phyloP scores from a whole-genome alignment of 2,888 invertebrate genomes.

The Trachelus stipa region DNA sequence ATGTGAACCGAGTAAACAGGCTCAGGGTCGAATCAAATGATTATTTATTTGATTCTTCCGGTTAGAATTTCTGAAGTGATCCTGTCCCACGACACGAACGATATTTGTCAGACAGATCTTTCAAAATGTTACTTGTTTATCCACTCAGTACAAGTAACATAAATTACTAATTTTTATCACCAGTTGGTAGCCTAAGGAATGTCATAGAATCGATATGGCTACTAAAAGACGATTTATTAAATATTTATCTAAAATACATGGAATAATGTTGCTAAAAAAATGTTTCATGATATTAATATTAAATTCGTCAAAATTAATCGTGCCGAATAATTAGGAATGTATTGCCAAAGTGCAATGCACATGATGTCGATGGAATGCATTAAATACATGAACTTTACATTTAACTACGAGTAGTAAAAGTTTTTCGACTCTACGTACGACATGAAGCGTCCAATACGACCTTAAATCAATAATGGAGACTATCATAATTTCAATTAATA shows the following conservation, averaged over 20 bases:
- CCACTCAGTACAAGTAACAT: neutral
- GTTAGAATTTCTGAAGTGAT: neutral
- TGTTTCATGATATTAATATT: neutral
- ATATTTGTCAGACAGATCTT: too few species aligned
- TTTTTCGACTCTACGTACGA: neutral
- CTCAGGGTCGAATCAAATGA: neutral
- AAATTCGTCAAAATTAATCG: neutral
- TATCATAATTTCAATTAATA: slow-evolving; percentile 24
- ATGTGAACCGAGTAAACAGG: neutral
- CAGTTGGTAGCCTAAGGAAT: neutral
- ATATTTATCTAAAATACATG: neutral
- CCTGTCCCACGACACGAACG: too few species aligned
- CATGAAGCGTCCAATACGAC: neutral
- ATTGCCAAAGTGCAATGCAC: neutral
- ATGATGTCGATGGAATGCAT: neutral
- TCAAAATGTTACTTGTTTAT: neutral
- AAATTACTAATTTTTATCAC: neutral
- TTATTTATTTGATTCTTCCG: neutral
- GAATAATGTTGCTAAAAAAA: neutral
- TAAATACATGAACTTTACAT: neutral
- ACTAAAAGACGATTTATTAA: neutral
- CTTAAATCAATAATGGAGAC: neutral
- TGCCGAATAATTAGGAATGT: neutral
- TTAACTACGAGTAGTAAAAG: neutral
- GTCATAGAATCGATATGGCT: neutral